Conservation (phyloP, 2,888 invertebrate species). For the Cyrtodaria siliqua region DNA sequence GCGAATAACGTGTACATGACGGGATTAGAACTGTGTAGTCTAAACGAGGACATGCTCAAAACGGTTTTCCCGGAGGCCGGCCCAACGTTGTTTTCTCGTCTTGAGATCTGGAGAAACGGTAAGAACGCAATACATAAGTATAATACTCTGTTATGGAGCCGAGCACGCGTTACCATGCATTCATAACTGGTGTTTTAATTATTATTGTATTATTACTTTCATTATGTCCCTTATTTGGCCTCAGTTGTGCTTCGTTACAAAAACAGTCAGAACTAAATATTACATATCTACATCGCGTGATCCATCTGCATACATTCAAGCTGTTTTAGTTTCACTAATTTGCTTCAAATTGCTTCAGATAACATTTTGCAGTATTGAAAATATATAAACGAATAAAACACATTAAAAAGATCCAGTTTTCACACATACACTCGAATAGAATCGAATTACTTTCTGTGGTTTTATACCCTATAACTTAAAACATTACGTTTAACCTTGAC, state of each 20-base stretch:
- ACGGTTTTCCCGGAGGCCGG: conserved; percentile 66
- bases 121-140: too few species aligned
- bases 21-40: conserved; percentile 91
- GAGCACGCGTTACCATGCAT: too few species aligned
- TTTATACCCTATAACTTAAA: too few species aligned
- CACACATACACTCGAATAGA: too few species aligned
- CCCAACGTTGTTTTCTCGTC: conserved; percentile 93
- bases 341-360: too few species aligned
- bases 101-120: conserved; percentile 96
- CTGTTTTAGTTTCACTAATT: too few species aligned
- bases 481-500: conserved; percentile 4
- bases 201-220: not conserved
- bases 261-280: not conserved
- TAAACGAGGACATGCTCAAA: conserved; percentile 95
- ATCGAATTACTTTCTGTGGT: too few species aligned
- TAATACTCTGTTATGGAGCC: too few species aligned
- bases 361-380: too few species aligned
- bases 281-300: not conserved
- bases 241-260: not conserved
- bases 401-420: too few species aligned
- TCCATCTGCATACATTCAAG: not conserved
- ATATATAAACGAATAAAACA: too few species aligned
- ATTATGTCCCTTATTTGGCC: not conserved
- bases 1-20: conserved; percentile 91
- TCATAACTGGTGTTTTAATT: not conserved